Evolutionary conservation across 2,888 invertebrate genomes (phyloP), one percentile per base, ranked within the genome.

Genomic region (Camptogramma bilineatum): DNA sequence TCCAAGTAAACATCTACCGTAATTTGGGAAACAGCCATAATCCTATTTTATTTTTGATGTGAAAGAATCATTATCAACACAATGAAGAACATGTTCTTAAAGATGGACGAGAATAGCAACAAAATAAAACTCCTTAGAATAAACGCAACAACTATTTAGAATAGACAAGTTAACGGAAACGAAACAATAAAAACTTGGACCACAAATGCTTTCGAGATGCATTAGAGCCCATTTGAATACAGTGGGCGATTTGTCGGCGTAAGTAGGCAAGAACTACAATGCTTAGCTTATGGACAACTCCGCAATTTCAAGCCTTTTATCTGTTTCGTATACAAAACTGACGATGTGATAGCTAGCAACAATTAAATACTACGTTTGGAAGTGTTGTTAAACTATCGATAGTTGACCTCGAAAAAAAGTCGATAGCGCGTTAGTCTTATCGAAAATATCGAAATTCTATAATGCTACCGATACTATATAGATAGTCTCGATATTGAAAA

Each of bases 231-330:
- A 67, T 71, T 73, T 54, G 52, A 67, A 67, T 71, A 59, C 54
- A 67, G 64, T 68, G n/a, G 51, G 54, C 53, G 42, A 69, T 71
- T 69, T 67, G 64, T 68, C 52, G 65, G 63, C 60, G 60, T 61
- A 67, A 68, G 70, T 65, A 68, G 51, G 28, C 44, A 55, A 51
- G 55, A 62, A 51, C 58, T 58, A 61, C 65, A 47, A 66, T 52
- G 50, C 24, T 17, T 16, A 57, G 51, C 42, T 50, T 18, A 51
- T 57, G 50, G 28, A 51, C 18, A 24, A 51, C 39, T 50, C 10
- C 18, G 17, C 47, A 59, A 46, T 31, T 52, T 42, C 10, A 28
- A 51, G 7, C 1, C n/a, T n/a, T 19, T 53, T 21, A 34, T n/a
- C 39, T 0, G 10, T 39, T 13, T 39, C 13, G n/a, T 39, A 39